These are phyloP conservation scores for Plutella xylostella DNA, from an alignment of 2,888 invertebrate genomes.

Conservation along the genomic window DNA sequence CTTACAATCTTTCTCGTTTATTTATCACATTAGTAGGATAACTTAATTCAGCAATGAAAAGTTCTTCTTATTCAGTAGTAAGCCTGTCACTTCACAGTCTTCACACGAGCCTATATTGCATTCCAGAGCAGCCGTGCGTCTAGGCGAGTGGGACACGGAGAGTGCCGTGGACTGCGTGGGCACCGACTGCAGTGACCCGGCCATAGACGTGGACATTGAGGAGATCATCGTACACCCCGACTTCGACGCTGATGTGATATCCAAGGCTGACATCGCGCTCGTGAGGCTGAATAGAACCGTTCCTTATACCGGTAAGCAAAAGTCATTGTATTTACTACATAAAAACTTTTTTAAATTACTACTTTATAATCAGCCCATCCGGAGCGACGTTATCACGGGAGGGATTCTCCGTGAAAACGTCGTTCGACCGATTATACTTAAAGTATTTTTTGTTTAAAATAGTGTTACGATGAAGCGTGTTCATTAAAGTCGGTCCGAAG, in stretches of 20 bases:
- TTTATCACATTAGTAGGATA: too few species aligned
- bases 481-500: too few species aligned
- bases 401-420: background rate
- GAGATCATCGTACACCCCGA: slow-evolving; percentile 57
- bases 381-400: background rate
- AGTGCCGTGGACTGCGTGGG: slow-evolving; percentile 34
- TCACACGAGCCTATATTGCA: too few species aligned
- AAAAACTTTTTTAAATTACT: slow-evolving; percentile 16
- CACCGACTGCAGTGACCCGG: slow-evolving; percentile 27
- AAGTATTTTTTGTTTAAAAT: too few species aligned
- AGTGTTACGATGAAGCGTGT: too few species aligned
- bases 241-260: slow-evolving; percentile 50
- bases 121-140: slow-evolving; percentile 68
- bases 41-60: too few species aligned
- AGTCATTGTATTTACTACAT: slow-evolving; percentile 15
- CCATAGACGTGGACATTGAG: slow-evolving; percentile 24
- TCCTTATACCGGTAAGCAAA: slow-evolving; percentile 53
- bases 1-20: too few species aligned
- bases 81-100: too few species aligned
- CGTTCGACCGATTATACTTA: background rate
- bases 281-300: slow-evolving; percentile 56
- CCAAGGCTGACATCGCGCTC: slow-evolving; percentile 63
- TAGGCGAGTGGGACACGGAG: slow-evolving; percentile 70
- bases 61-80: too few species aligned
- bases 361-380: background rate